A percentile compares a stretch with the other conserved stretches of the same genome.
Conservation (phyloP, 1,140 invertebrate genomes). For the Eueides isabella region DNA sequence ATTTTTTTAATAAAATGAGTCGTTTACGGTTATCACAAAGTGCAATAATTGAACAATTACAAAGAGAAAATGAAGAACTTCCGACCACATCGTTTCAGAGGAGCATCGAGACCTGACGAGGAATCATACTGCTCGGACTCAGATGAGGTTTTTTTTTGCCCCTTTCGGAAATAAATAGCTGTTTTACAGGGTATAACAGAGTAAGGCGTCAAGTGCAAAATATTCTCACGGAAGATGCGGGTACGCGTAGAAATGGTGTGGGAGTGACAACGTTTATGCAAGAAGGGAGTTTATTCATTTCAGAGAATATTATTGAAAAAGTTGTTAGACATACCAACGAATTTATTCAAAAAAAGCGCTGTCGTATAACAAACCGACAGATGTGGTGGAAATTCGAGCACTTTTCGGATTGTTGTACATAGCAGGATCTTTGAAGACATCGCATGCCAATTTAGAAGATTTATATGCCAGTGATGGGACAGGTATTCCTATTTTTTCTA, state of each 20-base stretch:
- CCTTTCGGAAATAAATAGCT: conserved; percentile 46
- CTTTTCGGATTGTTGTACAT: conserved; percentile 31
- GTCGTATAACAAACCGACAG: conserved; percentile 40
- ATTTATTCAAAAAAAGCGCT: conserved; percentile 46
- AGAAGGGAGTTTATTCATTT: conserved; percentile 50
- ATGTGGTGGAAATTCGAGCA: conserved; percentile 43
- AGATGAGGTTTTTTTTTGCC: conserved; percentile 43
- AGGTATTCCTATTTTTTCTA: conserved; percentile 36
- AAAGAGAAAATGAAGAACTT: conserved; percentile 49
- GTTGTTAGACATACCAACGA: conserved; percentile 44
- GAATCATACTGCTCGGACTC: conserved; percentile 45
- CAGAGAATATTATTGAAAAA: conserved; percentile 45
- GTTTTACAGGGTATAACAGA: conserved; percentile 47
- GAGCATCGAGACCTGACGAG: conserved; percentile 41
- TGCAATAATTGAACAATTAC: conserved; percentile 47
- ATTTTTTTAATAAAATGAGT: conserved; percentile 51
- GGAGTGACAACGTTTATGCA: conserved; percentile 39
- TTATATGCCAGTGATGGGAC: conserved; percentile 44
- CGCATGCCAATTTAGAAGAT: conserved; percentile 39
- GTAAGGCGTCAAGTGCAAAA: conserved; percentile 46
- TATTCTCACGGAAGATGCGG: conserved; percentile 46
- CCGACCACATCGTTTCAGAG: conserved; percentile 44
- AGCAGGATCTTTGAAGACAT: conserved; percentile 29
- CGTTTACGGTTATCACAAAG: conserved; percentile 44
- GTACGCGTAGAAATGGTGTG: conserved; percentile 38